A percentile compares a stretch with the other conserved stretches of the same genome.
Evolutionary conservation across 2,888 invertebrate genomes (phyloP).

Genomic region (Plemyria rubiginata): DNA sequence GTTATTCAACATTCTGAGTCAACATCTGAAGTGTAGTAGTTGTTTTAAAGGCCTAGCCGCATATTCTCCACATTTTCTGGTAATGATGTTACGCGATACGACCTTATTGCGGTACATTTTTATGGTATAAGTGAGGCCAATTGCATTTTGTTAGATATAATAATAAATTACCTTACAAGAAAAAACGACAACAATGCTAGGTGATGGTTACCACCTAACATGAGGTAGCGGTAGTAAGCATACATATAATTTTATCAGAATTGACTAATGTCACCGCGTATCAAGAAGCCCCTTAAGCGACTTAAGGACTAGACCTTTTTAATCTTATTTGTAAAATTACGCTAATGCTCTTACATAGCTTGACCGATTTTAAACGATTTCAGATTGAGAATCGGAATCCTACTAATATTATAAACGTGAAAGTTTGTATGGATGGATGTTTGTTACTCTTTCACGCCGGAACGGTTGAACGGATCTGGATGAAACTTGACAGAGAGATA

Average conservation of each 20-base stretch:
- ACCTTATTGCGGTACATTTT: neutral
- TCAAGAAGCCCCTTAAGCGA: constrained; percentile 47
- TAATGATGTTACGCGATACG: constrained; percentile 6
- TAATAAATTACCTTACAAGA: too few relatives aligned
- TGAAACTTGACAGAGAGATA: too few relatives aligned
- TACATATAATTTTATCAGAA: constrained; percentile 9
- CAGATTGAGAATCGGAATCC: constrained; percentile 12
- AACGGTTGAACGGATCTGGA: too few relatives aligned
- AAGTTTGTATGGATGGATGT: too few relatives aligned
- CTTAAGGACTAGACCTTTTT: constrained; percentile 44
- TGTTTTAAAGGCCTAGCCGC: neutral
- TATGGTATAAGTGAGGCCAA: too few relatives aligned
- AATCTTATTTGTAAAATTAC: constrained; percentile 57
- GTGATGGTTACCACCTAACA: too few relatives aligned
- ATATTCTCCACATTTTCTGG: constrained; percentile 4
- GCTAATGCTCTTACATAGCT: constrained; percentile 51
- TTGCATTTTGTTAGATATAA: too few relatives aligned
- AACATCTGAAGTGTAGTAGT: constrained; percentile 28
- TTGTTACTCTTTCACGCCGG: too few relatives aligned
- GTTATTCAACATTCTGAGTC: constrained; percentile 33
- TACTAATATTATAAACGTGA: too few relatives aligned
- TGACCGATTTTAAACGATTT: constrained; percentile 48
- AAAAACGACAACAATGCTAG: too few relatives aligned
- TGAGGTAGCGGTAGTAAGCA: neutral
- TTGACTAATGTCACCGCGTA: constrained; percentile 8